Evolutionary conservation across 2,797 vertebrate genomes (phyloP), one percentile per base, ranked within the genome.

Genomic region (Todus mexicanus): DNA sequence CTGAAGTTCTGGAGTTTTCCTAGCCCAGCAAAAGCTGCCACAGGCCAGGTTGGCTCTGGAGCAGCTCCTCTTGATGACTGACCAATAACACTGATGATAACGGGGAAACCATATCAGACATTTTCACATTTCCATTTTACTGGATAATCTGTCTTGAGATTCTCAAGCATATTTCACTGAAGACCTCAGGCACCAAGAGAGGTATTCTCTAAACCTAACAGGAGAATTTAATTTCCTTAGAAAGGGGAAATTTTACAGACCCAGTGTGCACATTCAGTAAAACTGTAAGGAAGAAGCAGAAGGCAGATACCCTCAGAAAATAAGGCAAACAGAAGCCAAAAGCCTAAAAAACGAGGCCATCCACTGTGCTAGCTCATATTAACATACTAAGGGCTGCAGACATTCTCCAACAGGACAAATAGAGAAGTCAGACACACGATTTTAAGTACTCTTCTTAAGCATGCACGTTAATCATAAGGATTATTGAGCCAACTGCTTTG

Each of bases 401-500:
- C 78, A 75, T 48, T 82, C 56, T 89, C 45, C 27, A 71, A 29
- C 5, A 47, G 40, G 42, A 85, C 72, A 90, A 68, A 65, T 29
- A 40, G 15, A 71, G 51, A 23, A 94, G 72, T 77, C 87, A 92
- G 59, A 92, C 37, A 88, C 53, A 73, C 15, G 68, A 23, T 90
- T 93, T 94, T 72, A 89, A 92, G n/a, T 61, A 76, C 10, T 92
- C 69, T 73, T 88, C 76, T 94, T 93, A 76, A 95, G 94, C 98
- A 98, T 97, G 98, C 98, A 95, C 37, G 79, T 93, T 97, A 96
- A 93, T 92, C 76, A 3, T 20, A 74, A 97, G 95, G 96, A 98
- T 93, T 87, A 95, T 96, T 96, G 95, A 98, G 97, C 95, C 97
- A 97, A 97, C 98, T 98, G 98, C 93, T 97, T 89, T 96, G 92